Evolutionary conservation across 1,140 invertebrate species (phyloP).

Genomic region (Euura lappo): DNA sequence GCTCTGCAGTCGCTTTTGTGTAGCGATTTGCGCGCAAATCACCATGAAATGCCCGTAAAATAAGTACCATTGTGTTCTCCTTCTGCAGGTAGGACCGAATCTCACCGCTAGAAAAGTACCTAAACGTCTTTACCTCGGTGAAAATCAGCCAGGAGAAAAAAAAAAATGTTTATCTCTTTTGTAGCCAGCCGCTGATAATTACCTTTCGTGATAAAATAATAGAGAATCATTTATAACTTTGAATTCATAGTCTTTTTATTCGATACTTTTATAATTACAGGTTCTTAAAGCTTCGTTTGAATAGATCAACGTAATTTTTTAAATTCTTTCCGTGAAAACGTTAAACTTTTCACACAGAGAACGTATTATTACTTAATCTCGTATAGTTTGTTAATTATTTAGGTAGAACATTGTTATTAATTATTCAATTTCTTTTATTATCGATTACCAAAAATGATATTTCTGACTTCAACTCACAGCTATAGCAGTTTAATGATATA

Average conservation of each 20-base stretch:
- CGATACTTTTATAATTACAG: neutral
- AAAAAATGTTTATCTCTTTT: no score
- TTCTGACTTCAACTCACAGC: neutral
- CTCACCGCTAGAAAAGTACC: neutral
- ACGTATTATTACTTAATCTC: no score
- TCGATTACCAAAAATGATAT: neutral
- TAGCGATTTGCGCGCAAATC: slow-evolving; percentile 53
- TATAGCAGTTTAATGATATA: neutral
- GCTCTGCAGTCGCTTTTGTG: slow-evolving; percentile 43
- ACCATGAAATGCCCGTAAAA: slow-evolving; percentile 55
- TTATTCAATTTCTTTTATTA: no score
- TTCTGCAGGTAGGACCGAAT: slow-evolving; percentile 30
- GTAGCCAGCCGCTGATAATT: no score
- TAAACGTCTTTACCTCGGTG: neutral
- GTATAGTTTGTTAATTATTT: no score
- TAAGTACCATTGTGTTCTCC: slow-evolving; percentile 39
- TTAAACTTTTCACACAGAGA: no score
- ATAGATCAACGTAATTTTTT: neutral
- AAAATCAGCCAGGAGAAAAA: neutral
- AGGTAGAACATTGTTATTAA: no score
- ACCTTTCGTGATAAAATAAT: no score
- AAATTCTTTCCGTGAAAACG: no score
- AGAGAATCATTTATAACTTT: neutral
- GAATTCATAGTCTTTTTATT: neutral
- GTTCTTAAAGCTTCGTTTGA: neutral